These are phyloP conservation scores for Okamejei kenojei DNA, from an alignment of 2,797 vertebrate genomes.

Conservation along the genomic window DNA sequence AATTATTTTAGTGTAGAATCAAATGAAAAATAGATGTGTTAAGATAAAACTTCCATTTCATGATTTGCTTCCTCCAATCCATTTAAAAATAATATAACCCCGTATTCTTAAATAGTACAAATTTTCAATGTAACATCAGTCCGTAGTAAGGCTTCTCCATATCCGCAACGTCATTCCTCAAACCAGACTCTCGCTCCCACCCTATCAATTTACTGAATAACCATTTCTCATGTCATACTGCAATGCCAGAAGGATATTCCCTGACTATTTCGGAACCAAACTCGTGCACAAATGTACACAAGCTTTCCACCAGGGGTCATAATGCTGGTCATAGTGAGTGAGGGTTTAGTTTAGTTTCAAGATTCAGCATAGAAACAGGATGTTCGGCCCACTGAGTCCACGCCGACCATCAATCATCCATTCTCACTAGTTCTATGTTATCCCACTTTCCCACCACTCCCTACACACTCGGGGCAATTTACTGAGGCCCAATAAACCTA, in stretches of 20 bases:
- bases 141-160: not conserved
- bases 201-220: not conserved
- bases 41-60: not conserved
- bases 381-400: too few species aligned
- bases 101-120: not conserved
- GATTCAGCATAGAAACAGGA: too few species aligned
- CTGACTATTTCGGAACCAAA: not conserved
- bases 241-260: not conserved
- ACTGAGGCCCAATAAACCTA: too few species aligned
- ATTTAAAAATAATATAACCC: not conserved
- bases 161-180: not conserved
- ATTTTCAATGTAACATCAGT: not conserved
- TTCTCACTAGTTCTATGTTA: too few species aligned
- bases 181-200: too few species aligned
- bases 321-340: too few species aligned
- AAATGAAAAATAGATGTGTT: not conserved
- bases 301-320: not conserved
- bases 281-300: not conserved
- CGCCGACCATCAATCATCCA: too few species aligned
- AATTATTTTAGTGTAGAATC: not conserved
- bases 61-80: too few species aligned
- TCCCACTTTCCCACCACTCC: too few species aligned
- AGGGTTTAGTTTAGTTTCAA: not conserved
- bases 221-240: not conserved
- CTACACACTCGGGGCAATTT: too few species aligned